A percentile compares a stretch with the other conserved stretches of the same genome.
These are phyloP conservation scores for Euura lappo DNA, from an alignment of 1,140 invertebrate species.

Conservation along the genomic window DNA sequence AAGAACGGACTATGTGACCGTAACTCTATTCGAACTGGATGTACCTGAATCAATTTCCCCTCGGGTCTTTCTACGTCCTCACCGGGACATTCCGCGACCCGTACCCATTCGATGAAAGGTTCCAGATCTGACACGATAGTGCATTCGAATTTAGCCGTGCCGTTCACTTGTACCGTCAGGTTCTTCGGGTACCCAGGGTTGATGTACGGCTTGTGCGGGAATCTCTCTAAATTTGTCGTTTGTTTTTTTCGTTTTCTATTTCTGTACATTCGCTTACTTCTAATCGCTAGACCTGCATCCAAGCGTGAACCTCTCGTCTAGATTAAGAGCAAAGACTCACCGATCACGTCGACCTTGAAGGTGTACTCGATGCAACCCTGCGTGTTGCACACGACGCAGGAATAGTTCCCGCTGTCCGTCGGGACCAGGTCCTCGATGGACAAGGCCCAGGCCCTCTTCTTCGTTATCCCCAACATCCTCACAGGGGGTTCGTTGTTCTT, in stretches of 20 bases:
- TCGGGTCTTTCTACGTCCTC: constrained; percentile 61
- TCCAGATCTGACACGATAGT: constrained; percentile 76
- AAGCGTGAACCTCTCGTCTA: background rate
- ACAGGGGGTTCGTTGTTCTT: constrained; percentile 71
- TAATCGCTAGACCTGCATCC: background rate
- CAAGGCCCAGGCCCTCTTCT: constrained; percentile 70
- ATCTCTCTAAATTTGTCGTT: constrained; percentile 65
- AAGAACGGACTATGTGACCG: background rate
- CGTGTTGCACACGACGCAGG: constrained; percentile 81
- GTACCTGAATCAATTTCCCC: constrained; percentile 65
- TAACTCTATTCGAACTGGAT: constrained; percentile 11
- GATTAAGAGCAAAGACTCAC: constrained; percentile 60
- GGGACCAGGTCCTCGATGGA: constrained; percentile 76
- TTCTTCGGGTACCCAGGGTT: constrained; percentile 80
- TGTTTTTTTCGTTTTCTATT: background rate
- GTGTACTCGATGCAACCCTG: constrained; percentile 79
- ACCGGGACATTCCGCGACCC: constrained; percentile 60
- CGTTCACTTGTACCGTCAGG: constrained; percentile 74
- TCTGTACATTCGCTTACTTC: constrained; percentile 11
- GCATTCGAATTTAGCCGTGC: constrained; percentile 75
- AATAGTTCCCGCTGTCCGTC: constrained; percentile 84
- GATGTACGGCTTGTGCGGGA: constrained; percentile 80
- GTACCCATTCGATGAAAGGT: constrained; percentile 77
- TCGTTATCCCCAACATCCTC: constrained; percentile 66
- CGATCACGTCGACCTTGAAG: constrained; percentile 74